A percentile compares a stretch with the other conserved stretches of the same genome.
Conservation (phyloP, 2,113 vertebrate species). For the Cervus canadensis region DNA sequence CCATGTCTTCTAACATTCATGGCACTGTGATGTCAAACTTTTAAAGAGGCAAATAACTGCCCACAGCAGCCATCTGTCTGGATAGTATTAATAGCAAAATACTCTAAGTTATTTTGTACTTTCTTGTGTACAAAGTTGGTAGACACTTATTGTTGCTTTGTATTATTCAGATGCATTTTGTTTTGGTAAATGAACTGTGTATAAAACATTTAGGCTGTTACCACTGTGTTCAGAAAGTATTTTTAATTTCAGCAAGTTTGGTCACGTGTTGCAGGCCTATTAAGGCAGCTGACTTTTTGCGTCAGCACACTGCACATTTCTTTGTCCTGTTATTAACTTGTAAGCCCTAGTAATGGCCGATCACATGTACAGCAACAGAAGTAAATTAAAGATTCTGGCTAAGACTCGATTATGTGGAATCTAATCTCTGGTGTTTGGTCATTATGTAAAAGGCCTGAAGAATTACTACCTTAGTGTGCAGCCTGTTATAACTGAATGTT, state of each 20-base stretch:
- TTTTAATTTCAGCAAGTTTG: conserved; percentile 98
- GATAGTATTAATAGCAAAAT: conserved; percentile 79
- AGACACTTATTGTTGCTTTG: conserved; percentile 88
- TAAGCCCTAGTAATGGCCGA: conserved; percentile 85
- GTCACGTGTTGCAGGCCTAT: conserved; percentile 99
- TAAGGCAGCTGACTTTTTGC: conserved; percentile 99
- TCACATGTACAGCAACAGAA: conserved; percentile 90
- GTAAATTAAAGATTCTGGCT: conserved; percentile 86
- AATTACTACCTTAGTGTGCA: conserved; percentile 94
- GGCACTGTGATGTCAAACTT: conserved; percentile 85
- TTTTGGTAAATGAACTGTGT: conserved; percentile 93
- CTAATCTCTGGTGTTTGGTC: conserved; percentile 88
- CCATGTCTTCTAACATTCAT: conserved; percentile 51
- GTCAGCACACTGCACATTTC: conserved; percentile 97
- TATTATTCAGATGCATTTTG: conserved; percentile 90
- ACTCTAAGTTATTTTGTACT: conserved; percentile 93
- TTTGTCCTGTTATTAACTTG: conserved; percentile 90
- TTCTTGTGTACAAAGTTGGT: conserved; percentile 90
- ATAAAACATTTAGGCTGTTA: conserved; percentile 99
- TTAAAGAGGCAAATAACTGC: conserved; percentile 74
- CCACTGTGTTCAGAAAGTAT: conserved; percentile 93
- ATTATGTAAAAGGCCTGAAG: conserved; percentile 93
- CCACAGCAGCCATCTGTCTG: conserved; percentile 75
- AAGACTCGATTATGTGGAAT: conserved; percentile 85
- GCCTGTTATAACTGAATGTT: conserved; percentile 98